phyloP scores from a whole-genome alignment of 2,113 vertebrate species.

The Trichomycterus rosablanca region DNA sequence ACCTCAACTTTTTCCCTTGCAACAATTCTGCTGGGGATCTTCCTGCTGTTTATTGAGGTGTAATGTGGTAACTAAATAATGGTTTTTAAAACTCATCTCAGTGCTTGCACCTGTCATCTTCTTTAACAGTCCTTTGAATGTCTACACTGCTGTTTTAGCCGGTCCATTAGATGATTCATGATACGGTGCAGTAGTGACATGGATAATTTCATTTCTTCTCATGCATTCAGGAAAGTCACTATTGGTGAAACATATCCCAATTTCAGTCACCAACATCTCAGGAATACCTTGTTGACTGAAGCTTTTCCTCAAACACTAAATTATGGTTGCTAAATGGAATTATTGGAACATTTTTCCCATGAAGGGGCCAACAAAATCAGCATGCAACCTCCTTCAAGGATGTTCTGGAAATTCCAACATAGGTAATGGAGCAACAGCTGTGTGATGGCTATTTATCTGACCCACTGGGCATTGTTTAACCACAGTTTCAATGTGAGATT shows the following conservation, averaged over 20 bases:
- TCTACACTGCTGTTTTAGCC: background rate
- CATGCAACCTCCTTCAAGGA: too few relatives aligned
- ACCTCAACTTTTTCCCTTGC: constrained; percentile 1
- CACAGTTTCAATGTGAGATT: constrained; percentile 4
- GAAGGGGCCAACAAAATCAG: too few relatives aligned
- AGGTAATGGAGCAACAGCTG: too few relatives aligned
- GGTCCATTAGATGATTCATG: background rate
- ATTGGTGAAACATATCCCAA: too few relatives aligned
- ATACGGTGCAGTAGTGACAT: background rate
- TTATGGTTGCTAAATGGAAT: background rate
- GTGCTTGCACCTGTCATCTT: background rate
- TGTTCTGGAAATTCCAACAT: too few relatives aligned
- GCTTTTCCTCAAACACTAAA: background rate
- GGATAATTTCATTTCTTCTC: background rate
- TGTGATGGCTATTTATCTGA: too few relatives aligned
- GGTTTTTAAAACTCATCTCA: background rate
- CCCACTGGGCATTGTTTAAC: background rate
- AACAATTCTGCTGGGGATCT: constrained; percentile 8
- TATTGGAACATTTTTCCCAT: too few relatives aligned
- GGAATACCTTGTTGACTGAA: background rate
- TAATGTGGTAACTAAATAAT: constrained; percentile 8
- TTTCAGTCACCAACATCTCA: too few relatives aligned
- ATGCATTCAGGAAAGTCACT: background rate
- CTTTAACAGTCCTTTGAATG: background rate
- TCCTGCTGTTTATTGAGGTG: background rate